Evolutionary conservation across 2,113 vertebrate genomes (phyloP).

Genomic region (Podarcis muralis): DNA sequence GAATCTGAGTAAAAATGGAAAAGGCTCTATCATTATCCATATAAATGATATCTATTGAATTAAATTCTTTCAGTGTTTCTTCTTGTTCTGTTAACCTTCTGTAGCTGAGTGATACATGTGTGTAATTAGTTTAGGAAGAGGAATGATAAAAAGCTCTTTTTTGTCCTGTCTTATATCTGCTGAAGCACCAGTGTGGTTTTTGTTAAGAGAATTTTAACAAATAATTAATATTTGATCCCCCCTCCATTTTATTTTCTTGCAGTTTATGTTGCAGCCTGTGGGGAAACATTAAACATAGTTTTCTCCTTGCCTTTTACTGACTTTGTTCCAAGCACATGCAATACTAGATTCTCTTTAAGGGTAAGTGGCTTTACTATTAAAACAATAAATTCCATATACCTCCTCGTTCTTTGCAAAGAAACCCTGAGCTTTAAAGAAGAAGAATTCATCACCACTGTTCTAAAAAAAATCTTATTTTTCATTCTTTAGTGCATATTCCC

Average conservation of each 20-base stretch:
- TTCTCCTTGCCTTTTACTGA: constrained; percentile 96
- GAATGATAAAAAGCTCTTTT: neutral
- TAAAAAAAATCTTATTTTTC: neutral
- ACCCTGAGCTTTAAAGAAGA: neutral
- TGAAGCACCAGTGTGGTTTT: neutral
- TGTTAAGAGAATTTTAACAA: constrained; percentile 29
- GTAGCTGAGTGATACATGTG: too few species aligned
- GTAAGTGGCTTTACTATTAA: constrained; percentile 69
- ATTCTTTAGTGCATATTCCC: neutral
- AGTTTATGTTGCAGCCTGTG: constrained; percentile 98
- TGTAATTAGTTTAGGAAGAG: neutral
- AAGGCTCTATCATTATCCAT: too few species aligned
- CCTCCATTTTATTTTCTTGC: constrained; percentile 49
- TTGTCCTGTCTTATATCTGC: neutral
- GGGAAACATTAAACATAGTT: constrained; percentile 94
- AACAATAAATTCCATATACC: neutral
- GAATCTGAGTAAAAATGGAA: too few species aligned
- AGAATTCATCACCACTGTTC: neutral
- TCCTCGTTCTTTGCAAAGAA: neutral
- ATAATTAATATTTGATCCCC: constrained; percentile 26
- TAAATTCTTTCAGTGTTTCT: too few species aligned
- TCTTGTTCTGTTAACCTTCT: too few species aligned
- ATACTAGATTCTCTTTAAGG: constrained; percentile 89
- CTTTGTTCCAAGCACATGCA: constrained; percentile 93
- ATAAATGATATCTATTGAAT: too few species aligned